A percentile compares a stretch with the other conserved stretches of the same genome.
Evolutionary conservation across 2,888 invertebrate genomes (phyloP).

Genomic region (Melinaea menophilus): DNA sequence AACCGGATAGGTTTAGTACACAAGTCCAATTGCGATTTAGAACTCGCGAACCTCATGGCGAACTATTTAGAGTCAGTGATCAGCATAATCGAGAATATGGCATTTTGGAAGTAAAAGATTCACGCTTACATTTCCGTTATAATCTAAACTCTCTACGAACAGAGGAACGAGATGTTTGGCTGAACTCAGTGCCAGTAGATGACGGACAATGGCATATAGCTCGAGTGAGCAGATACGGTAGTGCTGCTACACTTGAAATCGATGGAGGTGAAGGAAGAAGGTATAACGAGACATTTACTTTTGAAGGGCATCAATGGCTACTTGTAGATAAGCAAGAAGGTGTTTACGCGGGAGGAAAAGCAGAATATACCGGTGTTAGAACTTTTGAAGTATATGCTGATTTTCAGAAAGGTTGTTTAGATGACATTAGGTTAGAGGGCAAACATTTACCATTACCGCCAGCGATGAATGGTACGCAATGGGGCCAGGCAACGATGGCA

Average conservation of each 20-base stretch:
- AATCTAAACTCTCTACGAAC: slow-evolving; percentile 94
- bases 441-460: slow-evolving; percentile 96
- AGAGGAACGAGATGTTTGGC: slow-evolving; percentile 93
- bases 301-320: slow-evolving; percentile 94
- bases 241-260: slow-evolving; percentile 93
- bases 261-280: slow-evolving; percentile 97
- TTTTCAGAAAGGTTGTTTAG: slow-evolving; percentile 91
- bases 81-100: slow-evolving; percentile 96
- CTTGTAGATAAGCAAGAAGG: slow-evolving; percentile 96
- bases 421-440: slow-evolving; percentile 90
- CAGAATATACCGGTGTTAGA: slow-evolving; percentile 94
- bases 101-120: slow-evolving; percentile 93
- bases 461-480: slow-evolving; percentile 96
- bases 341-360: slow-evolving; percentile 96
- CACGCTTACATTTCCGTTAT: slow-evolving; percentile 92
- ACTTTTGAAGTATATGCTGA: slow-evolving; percentile 97
- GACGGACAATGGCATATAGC: slow-evolving; percentile 99
- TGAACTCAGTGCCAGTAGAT: slow-evolving; percentile 92
- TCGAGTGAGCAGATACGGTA: slow-evolving; percentile 92
- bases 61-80: slow-evolving; percentile 95
- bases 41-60: slow-evolving; percentile 94
- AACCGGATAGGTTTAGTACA: slow-evolving; percentile 94
- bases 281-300: slow-evolving; percentile 94
- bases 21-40: slow-evolving; percentile 96
- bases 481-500: slow-evolving; percentile 97